Conservation (phyloP, 1,140 invertebrate species). For the Lordiphosa collinella region DNA sequence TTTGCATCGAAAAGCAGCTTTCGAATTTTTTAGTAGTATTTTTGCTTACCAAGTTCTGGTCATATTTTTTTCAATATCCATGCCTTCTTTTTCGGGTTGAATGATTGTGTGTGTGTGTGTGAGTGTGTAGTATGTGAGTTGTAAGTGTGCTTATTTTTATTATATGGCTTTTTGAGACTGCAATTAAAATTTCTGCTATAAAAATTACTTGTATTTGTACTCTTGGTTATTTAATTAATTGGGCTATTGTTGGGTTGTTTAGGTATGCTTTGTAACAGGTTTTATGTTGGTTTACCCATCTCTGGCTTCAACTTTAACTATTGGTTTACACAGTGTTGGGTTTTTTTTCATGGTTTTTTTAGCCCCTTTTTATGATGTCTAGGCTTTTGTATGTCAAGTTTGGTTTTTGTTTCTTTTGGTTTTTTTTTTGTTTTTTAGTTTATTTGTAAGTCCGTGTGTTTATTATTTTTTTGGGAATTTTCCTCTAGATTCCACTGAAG, state of each 20-base stretch:
- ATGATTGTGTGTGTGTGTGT: conserved; percentile 22
- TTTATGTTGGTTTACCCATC: conserved; percentile 40
- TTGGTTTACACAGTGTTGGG: neutral
- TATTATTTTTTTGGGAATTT: neutral
- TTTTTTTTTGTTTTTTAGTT: conserved; percentile 1
- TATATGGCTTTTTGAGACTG: conserved; percentile 71
- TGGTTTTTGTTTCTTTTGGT: conserved; percentile 15
- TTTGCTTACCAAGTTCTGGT: conserved; percentile 7
- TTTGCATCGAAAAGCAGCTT: conserved; percentile 45
- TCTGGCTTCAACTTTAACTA: conserved; percentile 9
- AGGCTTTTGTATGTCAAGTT: conserved; percentile 38
- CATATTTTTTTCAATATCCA: conserved; percentile 46
- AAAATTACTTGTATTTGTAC: conserved; percentile 80
- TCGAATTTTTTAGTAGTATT: conserved; percentile 36
- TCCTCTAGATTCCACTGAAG: conserved; percentile 37
- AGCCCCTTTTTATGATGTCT: conserved; percentile 46
- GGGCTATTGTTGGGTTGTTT: conserved; percentile 78
- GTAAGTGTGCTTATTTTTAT: conserved; percentile 37
- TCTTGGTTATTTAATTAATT: conserved; percentile 78
- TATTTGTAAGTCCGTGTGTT: conserved; percentile 1
- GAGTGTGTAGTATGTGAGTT: too few species aligned
- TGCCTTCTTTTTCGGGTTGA: conserved; percentile 40
- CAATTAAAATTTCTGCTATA: conserved; percentile 78
- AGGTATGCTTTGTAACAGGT: conserved; percentile 65
- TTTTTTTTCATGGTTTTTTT: conserved; percentile 12